Percentiles rank a stretch among this genome's conserved stretches.
These are phyloP conservation scores for Narcine bancroftii DNA, from an alignment of 2,113 vertebrate genomes.

Conservation along the genomic window DNA sequence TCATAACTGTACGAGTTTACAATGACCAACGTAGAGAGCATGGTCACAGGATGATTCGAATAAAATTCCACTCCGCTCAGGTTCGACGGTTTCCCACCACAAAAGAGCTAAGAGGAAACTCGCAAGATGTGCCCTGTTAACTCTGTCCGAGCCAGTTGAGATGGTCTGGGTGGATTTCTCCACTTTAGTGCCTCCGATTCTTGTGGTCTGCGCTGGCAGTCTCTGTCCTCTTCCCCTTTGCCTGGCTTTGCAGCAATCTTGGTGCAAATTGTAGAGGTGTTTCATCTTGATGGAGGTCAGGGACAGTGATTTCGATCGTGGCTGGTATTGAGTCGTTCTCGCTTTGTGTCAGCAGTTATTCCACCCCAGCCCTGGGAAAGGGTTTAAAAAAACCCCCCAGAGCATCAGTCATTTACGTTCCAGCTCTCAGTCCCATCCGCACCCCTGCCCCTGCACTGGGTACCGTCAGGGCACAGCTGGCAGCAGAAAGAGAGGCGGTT, in stretches of 20 bases:
- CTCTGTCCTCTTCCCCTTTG: background rate
- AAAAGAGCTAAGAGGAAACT: constrained; percentile 17
- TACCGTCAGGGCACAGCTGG: background rate
- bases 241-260: background rate
- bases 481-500: background rate
- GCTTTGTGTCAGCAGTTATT: background rate
- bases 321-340: background rate
- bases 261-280: no score
- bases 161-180: no score
- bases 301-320: background rate
- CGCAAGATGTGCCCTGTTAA: background rate
- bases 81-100: background rate
- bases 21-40: no score
- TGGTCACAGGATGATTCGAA: background rate
- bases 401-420: background rate
- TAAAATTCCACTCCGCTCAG: constrained; percentile 5
- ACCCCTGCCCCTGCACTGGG: no score
- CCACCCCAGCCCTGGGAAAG: background rate
- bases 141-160: background rate
- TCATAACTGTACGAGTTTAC: background rate
- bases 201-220: no score
- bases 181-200: no score
- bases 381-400: background rate
- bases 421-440: background rate
- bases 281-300: background rate